phyloP scores from a whole-genome alignment of 2,888 invertebrate species.

The Linyphia triangularis region DNA sequence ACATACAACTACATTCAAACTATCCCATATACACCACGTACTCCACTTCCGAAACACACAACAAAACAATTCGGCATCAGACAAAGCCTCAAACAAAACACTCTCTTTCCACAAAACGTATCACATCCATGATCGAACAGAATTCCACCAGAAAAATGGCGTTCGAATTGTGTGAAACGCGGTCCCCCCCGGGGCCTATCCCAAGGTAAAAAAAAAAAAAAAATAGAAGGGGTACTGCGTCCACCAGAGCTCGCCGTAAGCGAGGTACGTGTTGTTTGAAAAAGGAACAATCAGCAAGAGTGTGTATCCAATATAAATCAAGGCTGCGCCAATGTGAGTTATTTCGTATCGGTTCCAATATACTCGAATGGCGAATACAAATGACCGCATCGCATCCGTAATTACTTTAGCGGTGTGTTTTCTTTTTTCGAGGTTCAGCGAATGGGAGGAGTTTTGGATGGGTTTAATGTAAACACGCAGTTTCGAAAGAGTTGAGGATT shows the following conservation, averaged over 20 bases:
- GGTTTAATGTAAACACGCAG: too few species aligned
- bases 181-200: conserved; percentile 10
- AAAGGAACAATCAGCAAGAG: conserved; percentile 39
- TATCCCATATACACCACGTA: not conserved
- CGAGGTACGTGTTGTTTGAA: conserved; percentile 24
- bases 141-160: conserved; percentile 1
- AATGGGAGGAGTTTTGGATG: not conserved
- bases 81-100: not conserved
- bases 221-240: not conserved
- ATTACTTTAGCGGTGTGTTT: not conserved
- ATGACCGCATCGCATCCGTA: not conserved
- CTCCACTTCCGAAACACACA: not conserved
- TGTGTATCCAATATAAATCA: conserved; percentile 53
- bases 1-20: too few species aligned
- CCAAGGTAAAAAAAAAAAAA: too few species aligned
- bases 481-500: too few species aligned
- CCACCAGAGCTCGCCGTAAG: not conserved
- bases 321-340: not conserved
- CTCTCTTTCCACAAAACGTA: not conserved
- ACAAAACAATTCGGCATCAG: not conserved
- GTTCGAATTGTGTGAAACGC: conserved; percentile 9
- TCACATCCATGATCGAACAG: not conserved
- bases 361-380: conserved; percentile 16
- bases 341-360: not conserved
- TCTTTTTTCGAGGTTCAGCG: not conserved